phyloP scores from a whole-genome alignment of 2,113 vertebrate genomes.

The Marmota monax region DNA sequence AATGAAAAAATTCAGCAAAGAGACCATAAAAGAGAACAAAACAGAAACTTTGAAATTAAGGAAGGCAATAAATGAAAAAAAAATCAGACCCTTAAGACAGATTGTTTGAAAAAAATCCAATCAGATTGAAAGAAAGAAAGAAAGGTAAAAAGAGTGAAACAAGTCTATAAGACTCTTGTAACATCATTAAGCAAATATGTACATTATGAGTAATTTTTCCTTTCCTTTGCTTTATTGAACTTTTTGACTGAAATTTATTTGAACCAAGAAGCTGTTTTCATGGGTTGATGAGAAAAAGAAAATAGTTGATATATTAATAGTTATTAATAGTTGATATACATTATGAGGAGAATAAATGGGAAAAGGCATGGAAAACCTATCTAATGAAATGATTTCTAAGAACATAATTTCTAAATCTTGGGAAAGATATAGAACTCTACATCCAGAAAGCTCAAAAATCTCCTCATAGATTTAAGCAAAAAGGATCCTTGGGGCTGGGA shows the following conservation, averaged over 20 bases:
- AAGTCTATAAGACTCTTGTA: background rate
- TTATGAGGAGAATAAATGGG: background rate
- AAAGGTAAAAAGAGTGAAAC: background rate
- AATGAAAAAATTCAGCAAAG: background rate
- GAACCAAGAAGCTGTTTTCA: background rate
- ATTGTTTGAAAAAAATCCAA: background rate
- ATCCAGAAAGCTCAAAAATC: background rate
- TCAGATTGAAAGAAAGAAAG: too few relatives aligned
- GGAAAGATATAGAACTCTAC: background rate
- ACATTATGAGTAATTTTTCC: background rate
- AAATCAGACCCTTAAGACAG: background rate
- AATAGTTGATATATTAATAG: background rate
- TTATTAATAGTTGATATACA: background rate
- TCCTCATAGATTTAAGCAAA: background rate
- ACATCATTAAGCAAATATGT: background rate
- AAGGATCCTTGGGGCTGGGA: too few relatives aligned
- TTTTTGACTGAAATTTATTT: conserved; percentile 24
- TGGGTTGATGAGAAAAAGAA: conserved; percentile 27
- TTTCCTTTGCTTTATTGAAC: background rate
- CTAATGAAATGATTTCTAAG: background rate
- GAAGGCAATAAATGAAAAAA: background rate
- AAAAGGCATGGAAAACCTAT: background rate
- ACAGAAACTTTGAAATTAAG: background rate
- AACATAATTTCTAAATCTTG: background rate
- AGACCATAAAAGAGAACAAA: background rate